phyloP scores from a whole-genome alignment of 2,888 invertebrate species.

The Ernsta delagoae region DNA sequence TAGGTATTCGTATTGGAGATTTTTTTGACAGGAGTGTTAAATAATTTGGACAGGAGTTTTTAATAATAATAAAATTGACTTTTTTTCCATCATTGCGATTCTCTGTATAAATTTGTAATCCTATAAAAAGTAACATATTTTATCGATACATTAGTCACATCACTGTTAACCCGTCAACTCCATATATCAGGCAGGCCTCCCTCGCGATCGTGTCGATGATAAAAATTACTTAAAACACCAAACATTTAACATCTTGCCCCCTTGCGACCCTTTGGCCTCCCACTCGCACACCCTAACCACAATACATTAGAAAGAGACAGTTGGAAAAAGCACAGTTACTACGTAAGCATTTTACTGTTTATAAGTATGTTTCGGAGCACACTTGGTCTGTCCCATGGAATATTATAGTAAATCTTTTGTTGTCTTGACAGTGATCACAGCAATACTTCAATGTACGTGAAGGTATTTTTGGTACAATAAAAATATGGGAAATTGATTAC shows the following conservation, averaged over 20 bases:
- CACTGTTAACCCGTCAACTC: slow-evolving; percentile 69
- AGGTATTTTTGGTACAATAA: slow-evolving; percentile 65
- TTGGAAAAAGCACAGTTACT: slow-evolving; percentile 39
- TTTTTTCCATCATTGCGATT: no score
- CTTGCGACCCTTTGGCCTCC: slow-evolving; percentile 57
- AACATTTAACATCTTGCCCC: slow-evolving; percentile 78
- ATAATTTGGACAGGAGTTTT: not conserved
- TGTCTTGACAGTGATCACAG: slow-evolving; percentile 67
- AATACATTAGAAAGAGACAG: slow-evolving; percentile 49
- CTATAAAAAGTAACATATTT: not conserved
- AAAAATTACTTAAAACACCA: slow-evolving; percentile 84
- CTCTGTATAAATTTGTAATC: no score
- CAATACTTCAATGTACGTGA: slow-evolving; percentile 70
- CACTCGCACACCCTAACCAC: slow-evolving; percentile 50
- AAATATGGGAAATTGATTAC: slow-evolving; percentile 70
- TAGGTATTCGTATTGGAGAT: no score
- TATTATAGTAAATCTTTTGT: slow-evolving; percentile 65
- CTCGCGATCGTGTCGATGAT: slow-evolving; percentile 81
- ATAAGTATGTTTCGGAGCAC: slow-evolving; percentile 40
- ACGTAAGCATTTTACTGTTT: slow-evolving; percentile 51
- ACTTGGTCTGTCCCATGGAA: slow-evolving; percentile 33
- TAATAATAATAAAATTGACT: not conserved
- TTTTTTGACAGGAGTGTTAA: no score
- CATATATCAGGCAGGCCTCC: slow-evolving; percentile 78
- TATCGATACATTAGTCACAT: slow-evolving; percentile 56